Base-by-base conservation (phyloP, 2,797 vertebrate genomes). In the Chelon labrosus region DNA sequence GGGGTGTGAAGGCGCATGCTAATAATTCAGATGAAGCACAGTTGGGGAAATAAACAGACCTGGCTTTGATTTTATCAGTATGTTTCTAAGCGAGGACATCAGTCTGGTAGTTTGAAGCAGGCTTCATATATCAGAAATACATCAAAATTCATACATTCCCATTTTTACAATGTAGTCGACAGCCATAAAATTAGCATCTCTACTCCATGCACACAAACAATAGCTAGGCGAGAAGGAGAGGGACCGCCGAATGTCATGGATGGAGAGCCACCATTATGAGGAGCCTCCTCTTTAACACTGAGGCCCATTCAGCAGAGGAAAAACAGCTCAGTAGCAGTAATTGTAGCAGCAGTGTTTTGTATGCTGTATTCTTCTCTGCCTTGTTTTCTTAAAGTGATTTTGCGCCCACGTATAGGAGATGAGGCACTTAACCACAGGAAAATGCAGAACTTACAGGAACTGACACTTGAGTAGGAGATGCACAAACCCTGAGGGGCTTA, bases 351-450 rank as follows among this genome's bases (percentile, higher is more conserved):
- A 71, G 70, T 60, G 47, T 66, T 84, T 84, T 80, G 41, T 73
- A 75, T 70, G 37, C 58, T 49, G 51, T 22, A 50, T 55, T 82
- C 61, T 80, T 50, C 60, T 61, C 69, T 53, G 57, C 66, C 77
- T 86, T 80, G 79, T 86, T 85, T 79, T 79, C 61, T 72, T 44
- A 46, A 79, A 80, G 67, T 79, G 68, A 76, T 86, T 79, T 73
- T 25, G n/a, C 42, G 9, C 63, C 79, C 68, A 83, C 81, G 55
- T 54, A 57, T 55, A 75, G 47, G 71, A 57, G 47, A 80, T 49
- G 61, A 75, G 59, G 72, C 57, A 59, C 77, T 74, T 70, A 61
- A 80, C 53, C 67, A 52, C 59, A 55, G 41, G 22, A 75, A 71
- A 19, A 50, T 44, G 62, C 22, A 17, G 11, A 44, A 17, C 44